Conservation (phyloP, 2,888 invertebrate genomes). For the Melangyna quadrimaculata region DNA sequence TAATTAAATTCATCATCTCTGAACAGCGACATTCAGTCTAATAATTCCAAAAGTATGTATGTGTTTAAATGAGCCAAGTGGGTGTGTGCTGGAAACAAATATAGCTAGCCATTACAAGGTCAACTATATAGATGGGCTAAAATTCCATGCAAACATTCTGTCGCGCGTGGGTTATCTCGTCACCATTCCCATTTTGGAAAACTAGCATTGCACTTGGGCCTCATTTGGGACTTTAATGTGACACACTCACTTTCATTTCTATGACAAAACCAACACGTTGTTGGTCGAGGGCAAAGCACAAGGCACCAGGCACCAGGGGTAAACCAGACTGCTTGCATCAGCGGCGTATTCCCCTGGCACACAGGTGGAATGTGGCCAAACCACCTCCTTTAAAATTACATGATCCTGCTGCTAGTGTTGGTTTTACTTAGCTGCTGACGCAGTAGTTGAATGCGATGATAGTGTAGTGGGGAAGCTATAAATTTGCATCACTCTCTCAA, state of each 20-base stretch:
- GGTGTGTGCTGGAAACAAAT: neutral
- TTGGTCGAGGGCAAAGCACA: constrained; percentile 6
- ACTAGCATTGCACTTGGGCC: constrained; percentile 38
- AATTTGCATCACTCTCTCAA: constrained; percentile 26
- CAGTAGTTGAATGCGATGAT: constrained; percentile 23
- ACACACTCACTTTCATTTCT: constrained; percentile 67
- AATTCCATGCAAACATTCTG: constrained; percentile 32
- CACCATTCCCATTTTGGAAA: constrained; percentile 44
- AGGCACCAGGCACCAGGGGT: neutral
- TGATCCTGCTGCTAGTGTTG: constrained; percentile 9
- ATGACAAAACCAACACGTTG: neutral
- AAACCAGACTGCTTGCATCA: neutral
- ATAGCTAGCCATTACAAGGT: constrained; percentile 60
- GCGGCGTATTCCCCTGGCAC: constrained; percentile 43
- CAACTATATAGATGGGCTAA: constrained; percentile 13
- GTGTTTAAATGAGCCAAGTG: constrained; percentile 40
- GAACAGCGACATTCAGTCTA: constrained; percentile 13
- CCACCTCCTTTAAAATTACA: constrained; percentile 47
- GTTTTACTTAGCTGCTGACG: constrained; percentile 36
- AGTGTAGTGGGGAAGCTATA: constrained; percentile 46
- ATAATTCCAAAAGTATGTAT: constrained; percentile 50
- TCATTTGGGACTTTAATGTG: constrained; percentile 54
- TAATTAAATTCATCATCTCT: neutral
- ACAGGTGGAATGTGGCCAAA: constrained; percentile 64
- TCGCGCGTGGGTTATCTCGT: constrained; percentile 57